Evolutionary conservation across 2,113 vertebrate species (phyloP).

Genomic region (Seriola dumerili): DNA sequence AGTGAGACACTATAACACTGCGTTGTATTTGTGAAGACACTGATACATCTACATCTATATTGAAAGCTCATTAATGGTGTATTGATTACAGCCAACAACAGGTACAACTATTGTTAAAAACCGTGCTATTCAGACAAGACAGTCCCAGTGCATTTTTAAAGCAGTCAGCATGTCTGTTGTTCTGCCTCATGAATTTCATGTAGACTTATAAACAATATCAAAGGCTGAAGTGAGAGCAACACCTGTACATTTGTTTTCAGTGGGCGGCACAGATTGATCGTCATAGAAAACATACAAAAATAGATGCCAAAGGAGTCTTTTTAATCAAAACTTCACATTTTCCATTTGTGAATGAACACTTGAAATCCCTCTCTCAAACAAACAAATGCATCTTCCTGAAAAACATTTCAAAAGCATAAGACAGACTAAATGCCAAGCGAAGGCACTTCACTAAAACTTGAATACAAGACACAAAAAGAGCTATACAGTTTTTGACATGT

Average conservation of each 20-base stretch:
- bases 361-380: slow-evolving; percentile 50
- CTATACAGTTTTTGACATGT: slow-evolving; percentile 38
- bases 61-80: not conserved
- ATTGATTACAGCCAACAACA: not conserved
- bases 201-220: too few species aligned
- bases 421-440: slow-evolving; percentile 72
- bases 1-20: not conserved
- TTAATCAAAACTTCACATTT: slow-evolving; percentile 73
- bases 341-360: slow-evolving; percentile 39
- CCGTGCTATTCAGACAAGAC: not conserved
- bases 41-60: too few species aligned
- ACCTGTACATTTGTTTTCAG: too few species aligned
- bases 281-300: slow-evolving; percentile 17
- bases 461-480: slow-evolving; percentile 63
- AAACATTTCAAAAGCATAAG: slow-evolving; percentile 57
- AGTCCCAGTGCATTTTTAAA: not conserved
- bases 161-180: not conserved
- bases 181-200: not conserved
- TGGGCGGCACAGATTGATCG: not conserved
- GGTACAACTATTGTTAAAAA: not conserved
- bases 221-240: too few species aligned
- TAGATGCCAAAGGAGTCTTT: slow-evolving; percentile 58
- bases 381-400: slow-evolving; percentile 58
- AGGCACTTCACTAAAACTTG: slow-evolving; percentile 77
- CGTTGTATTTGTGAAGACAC: not conserved